Percentiles rank a stretch among this genome's conserved stretches.
Evolutionary conservation across 1,140 invertebrate species (phyloP).

Genomic region (Caenorhabditis brenneri): DNA sequence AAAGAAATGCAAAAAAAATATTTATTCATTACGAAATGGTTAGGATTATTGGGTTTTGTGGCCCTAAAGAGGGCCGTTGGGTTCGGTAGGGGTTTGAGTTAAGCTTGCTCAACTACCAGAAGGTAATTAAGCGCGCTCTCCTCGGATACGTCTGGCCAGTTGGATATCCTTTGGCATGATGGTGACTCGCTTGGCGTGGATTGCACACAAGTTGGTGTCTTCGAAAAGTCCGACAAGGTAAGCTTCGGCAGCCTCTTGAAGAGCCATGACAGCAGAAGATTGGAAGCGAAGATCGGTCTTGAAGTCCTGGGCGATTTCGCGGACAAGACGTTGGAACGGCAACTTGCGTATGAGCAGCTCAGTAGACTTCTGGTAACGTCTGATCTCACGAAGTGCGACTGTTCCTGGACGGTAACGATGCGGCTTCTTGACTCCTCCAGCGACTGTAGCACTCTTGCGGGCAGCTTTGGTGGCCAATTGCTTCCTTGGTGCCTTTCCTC

Average conservation of each 20-base stretch:
- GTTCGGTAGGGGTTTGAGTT: slow-evolving; percentile 41
- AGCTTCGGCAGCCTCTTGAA: slow-evolving; percentile 85
- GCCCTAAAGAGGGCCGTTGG: slow-evolving; percentile 63
- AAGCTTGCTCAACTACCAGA: neutral
- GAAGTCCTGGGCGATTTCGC: slow-evolving; percentile 80
- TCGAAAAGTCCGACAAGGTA: slow-evolving; percentile 86
- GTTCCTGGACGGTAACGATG: slow-evolving; percentile 74
- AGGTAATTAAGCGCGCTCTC: slow-evolving; percentile 74
- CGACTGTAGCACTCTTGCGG: slow-evolving; percentile 79
- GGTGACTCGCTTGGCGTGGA: slow-evolving; percentile 89
- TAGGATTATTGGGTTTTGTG: slow-evolving; percentile 43
- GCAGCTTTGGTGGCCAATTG: slow-evolving; percentile 83
- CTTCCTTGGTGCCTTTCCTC: slow-evolving; percentile 84
- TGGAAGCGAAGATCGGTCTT: slow-evolving; percentile 82
- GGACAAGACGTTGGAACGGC: slow-evolving; percentile 72
- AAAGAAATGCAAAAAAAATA: neutral
- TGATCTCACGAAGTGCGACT: slow-evolving; percentile 72
- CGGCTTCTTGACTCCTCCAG: slow-evolving; percentile 81
- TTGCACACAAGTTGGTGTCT: slow-evolving; percentile 90
- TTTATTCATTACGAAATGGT: neutral
- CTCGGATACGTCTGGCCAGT: slow-evolving; percentile 78
- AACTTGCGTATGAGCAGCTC: slow-evolving; percentile 77
- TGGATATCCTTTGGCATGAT: slow-evolving; percentile 96
- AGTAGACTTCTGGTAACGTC: slow-evolving; percentile 77
- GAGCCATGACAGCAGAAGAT: slow-evolving; percentile 79